Evolutionary conservation across 2,888 invertebrate species (phyloP).

Genomic region (Gnatocerus cornutus): DNA sequence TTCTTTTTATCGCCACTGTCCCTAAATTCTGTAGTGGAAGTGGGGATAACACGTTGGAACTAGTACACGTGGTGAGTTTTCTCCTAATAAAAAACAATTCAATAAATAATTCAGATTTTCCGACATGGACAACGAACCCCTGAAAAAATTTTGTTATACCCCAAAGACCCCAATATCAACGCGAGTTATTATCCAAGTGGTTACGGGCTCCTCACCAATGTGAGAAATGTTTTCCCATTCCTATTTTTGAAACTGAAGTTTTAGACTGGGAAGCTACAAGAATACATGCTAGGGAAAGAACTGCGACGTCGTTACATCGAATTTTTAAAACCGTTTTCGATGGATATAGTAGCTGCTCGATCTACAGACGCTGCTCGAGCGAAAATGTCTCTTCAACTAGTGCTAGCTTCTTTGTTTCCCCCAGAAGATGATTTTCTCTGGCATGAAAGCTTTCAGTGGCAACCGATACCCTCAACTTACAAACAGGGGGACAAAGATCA

Average conservation of each 20-base stretch:
- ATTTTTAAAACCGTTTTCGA: constrained; percentile 76
- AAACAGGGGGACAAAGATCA: constrained; percentile 55
- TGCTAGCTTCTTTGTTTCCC: constrained; percentile 81
- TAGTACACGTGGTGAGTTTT: constrained; percentile 58
- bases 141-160: constrained; percentile 54
- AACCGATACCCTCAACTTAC: constrained; percentile 63
- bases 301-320: constrained; percentile 76
- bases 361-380: constrained; percentile 82
- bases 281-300: constrained; percentile 77
- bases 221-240: background rate
- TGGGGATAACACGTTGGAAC: constrained; percentile 50
- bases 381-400: constrained; percentile 80
- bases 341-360: constrained; percentile 75
- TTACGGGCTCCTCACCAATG: constrained; percentile 73
- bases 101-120: constrained; percentile 69
- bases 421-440: constrained; percentile 74
- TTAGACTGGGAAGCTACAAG: constrained; percentile 64
- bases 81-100: background rate
- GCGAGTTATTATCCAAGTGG: constrained; percentile 73
- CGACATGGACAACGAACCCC: constrained; percentile 69
- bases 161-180: constrained; percentile 71
- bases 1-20: background rate
- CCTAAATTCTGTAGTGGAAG: background rate
- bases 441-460: constrained; percentile 69
- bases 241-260: constrained; percentile 30